Conservation (phyloP, 2,113 vertebrate genomes). For the Caloenas nicobarica region DNA sequence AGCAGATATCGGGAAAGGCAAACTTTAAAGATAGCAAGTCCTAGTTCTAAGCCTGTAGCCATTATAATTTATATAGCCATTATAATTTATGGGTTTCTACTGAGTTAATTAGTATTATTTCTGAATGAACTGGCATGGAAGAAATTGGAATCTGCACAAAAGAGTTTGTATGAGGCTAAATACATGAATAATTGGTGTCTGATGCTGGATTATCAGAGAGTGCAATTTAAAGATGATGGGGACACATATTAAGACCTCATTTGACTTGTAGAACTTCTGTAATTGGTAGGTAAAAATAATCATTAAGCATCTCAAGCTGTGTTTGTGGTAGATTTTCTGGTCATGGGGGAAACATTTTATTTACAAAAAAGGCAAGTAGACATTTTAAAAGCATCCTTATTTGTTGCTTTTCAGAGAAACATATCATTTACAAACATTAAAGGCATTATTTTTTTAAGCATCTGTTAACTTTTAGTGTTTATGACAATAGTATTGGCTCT, state of each 20-base stretch:
- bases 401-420: not conserved
- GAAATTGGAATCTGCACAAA: not conserved
- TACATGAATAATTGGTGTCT: not conserved
- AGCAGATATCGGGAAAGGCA: not conserved
- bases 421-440: not conserved
- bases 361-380: not conserved
- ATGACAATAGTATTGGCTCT: not conserved
- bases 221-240: not conserved
- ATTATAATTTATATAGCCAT: not conserved
- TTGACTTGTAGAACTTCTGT: not conserved
- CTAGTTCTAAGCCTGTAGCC: not conserved
- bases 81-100: not conserved
- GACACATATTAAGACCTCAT: not conserved
- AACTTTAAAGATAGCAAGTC: not conserved
- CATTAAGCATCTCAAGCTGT: not conserved
- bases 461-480: not conserved
- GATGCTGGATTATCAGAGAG: not conserved
- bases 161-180: not conserved
- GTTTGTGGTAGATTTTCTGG: not conserved
- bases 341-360: not conserved
- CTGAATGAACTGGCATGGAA: not conserved
- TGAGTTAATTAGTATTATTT: slow-evolving; percentile 7
- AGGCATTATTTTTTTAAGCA: not conserved
- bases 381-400: not conserved
- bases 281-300: not conserved